Evolutionary conservation across 2,888 invertebrate genomes (phyloP).

Genomic region (Pseudoips prasinana): DNA sequence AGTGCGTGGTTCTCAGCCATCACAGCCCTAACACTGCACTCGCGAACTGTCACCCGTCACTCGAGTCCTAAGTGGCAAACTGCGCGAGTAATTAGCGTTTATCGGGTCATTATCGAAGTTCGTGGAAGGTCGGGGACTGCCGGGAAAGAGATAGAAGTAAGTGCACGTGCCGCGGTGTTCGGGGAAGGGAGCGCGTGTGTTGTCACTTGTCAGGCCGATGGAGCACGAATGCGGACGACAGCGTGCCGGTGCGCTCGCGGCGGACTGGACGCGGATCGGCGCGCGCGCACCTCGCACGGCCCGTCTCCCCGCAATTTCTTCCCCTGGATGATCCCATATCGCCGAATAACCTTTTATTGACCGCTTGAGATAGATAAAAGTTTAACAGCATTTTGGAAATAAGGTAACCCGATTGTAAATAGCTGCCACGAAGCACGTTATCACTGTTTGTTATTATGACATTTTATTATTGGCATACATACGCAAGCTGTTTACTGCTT

Average conservation of each 20-base stretch:
- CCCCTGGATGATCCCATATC: conserved; percentile 30
- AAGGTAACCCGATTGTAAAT: conserved; percentile 29
- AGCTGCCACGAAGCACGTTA: too few relatives aligned
- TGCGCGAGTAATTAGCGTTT: conserved; percentile 46
- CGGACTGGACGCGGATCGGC: conserved; percentile 29
- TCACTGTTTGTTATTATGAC: too few relatives aligned
- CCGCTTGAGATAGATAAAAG: conserved; percentile 27
- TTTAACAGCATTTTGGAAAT: conserved; percentile 25
- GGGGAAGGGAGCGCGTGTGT: conserved; percentile 48
- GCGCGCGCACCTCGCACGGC: conserved; percentile 26
- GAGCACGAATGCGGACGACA: conserved; percentile 47
- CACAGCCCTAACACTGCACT: conserved; percentile 56
- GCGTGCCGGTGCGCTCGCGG: conserved; percentile 27
- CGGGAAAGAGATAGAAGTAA: conserved; percentile 32
- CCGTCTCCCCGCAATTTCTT: conserved; percentile 10
- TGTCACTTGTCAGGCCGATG: conserved; percentile 43
- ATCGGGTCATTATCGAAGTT: conserved; percentile 63
- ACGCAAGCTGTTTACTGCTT: too few relatives aligned
- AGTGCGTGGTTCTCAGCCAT: conserved; percentile 72
- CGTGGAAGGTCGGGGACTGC: conserved; percentile 45
- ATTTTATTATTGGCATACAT: too few relatives aligned
- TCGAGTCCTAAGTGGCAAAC: conserved; percentile 34
- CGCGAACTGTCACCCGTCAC: conserved; percentile 41
- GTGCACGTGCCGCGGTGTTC: conserved; percentile 43
- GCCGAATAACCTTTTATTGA: conserved; percentile 27